Base-by-base conservation (phyloP, 1,140 invertebrate genomes). In the Drosophila ohnishii region DNA sequence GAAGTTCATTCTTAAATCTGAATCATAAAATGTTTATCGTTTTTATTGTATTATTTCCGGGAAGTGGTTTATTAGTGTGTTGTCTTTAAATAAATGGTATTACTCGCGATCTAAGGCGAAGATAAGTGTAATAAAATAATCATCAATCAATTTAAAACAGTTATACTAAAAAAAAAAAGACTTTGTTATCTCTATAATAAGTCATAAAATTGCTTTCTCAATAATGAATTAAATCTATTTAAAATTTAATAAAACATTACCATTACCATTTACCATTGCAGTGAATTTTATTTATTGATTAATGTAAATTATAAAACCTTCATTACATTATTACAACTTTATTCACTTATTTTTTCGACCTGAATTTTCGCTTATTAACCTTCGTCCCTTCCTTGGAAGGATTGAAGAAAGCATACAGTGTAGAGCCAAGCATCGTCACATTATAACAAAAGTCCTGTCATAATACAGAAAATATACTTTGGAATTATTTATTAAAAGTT, bases 401-500 rank as follows among this genome's bases (percentile, higher is more conserved):
- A 4, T 6, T 1, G 16, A 50, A 11, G 4, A 1, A 30, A 0
- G 5, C 9, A 16, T 8, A 34, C 6, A 53, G 5, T 3, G 3
- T 4, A 5, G 28, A 7, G 16, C 5, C 4, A 13, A 51, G 0
- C 11, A 22, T 9, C 8, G 1, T 8, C 4, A 55, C 34, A 2
- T 37, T 55, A 8, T n/a, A n/a, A 55, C 19, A 10, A 55, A 55
- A 25, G 8, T 55, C 51, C 51, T 55, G 19, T 25, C 2, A 22
- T 16, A 1, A 50, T 16, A 50, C 16, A 10, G 5, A 14, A 14
- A 22, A 35, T 37, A 1, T 5, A 10, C 6, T 0, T 14, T 14
- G 11, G 2, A 11, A 19, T 16, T 5, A 2, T 10, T 10, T n/a
- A 14, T 19, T 16, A 42, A 19, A 19, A 2, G 3, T 4, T 0